These are phyloP conservation scores for Pheosia gnoma DNA, from an alignment of 2,888 invertebrate species.

Conservation along the genomic window DNA sequence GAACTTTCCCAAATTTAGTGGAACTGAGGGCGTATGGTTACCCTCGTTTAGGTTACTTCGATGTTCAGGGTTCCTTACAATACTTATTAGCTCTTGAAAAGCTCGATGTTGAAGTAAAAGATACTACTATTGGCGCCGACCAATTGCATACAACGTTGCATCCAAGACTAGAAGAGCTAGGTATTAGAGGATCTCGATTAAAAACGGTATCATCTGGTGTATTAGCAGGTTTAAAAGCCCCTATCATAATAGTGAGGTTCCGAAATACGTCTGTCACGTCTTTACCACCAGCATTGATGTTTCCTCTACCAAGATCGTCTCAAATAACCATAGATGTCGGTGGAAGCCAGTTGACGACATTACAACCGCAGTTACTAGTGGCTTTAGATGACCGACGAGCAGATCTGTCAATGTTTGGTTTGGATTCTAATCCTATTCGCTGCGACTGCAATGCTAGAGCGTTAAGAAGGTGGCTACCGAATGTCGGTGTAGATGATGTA, in stretches of 20 bases:
- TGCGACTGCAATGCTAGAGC: constrained; percentile 94
- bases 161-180: constrained; percentile 89
- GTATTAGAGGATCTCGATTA: constrained; percentile 89
- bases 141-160: constrained; percentile 91
- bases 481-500: constrained; percentile 85
- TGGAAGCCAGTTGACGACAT: constrained; percentile 89
- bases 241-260: constrained; percentile 88
- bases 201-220: constrained; percentile 92
- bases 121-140: constrained; percentile 91
- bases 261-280: constrained; percentile 91
- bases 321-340: constrained; percentile 90
- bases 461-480: constrained; percentile 90
- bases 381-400: constrained; percentile 92
- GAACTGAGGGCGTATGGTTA: constrained; percentile 89
- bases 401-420: constrained; percentile 88
- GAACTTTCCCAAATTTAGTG: constrained; percentile 87
- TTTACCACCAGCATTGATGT: constrained; percentile 92
- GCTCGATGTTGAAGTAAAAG: constrained; percentile 94
- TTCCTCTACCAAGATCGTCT: constrained; percentile 94
- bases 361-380: constrained; percentile 90
- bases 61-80: constrained; percentile 93
- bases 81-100: constrained; percentile 89
- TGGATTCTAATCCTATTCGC: constrained; percentile 91
- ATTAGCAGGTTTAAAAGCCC: constrained; percentile 91
- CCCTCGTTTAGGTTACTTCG: constrained; percentile 92